Evolutionary conservation across 2,888 invertebrate genomes (phyloP).

Genomic region (Tachina fera): DNA sequence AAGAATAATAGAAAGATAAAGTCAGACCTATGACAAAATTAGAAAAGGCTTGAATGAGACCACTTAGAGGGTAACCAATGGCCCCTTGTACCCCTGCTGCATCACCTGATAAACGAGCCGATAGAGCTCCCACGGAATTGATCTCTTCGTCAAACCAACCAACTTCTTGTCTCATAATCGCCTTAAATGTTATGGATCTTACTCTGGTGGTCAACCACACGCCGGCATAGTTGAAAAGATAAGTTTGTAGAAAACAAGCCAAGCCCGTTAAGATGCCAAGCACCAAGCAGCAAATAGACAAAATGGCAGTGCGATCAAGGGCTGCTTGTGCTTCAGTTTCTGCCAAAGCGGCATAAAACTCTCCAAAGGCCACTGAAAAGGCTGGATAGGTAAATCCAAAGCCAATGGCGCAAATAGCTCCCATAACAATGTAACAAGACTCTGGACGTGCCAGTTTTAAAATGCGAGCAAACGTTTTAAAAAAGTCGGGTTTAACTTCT

Average conservation of each 20-base stretch:
- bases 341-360: slow-evolving; percentile 89
- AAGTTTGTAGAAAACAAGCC: slow-evolving; percentile 88
- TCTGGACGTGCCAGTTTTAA: slow-evolving; percentile 87
- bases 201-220: slow-evolving; percentile 89
- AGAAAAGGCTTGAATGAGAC: slow-evolving; percentile 87
- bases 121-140: slow-evolving; percentile 88
- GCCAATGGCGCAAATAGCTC: slow-evolving; percentile 86
- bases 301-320: slow-evolving; percentile 85
- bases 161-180: slow-evolving; percentile 89
- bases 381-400: slow-evolving; percentile 90
- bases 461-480: slow-evolving; percentile 84
- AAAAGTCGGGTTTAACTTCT: slow-evolving; percentile 80
- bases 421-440: slow-evolving; percentile 86
- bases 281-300: slow-evolving; percentile 86
- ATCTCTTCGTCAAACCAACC: slow-evolving; percentile 89
- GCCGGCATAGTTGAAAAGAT: slow-evolving; percentile 90
- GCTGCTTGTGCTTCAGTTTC: slow-evolving; percentile 85
- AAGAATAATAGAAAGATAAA: slow-evolving; percentile 87
- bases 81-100: slow-evolving; percentile 90
- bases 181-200: slow-evolving; percentile 85
- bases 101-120: slow-evolving; percentile 88
- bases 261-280: slow-evolving; percentile 87
- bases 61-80: slow-evolving; percentile 88
- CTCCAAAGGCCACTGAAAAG: slow-evolving; percentile 90
- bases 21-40: slow-evolving; percentile 87